A percentile compares a stretch with the other conserved stretches of the same genome.
Conservation (phyloP, 2,888 invertebrate genomes). For the Agonum fuliginosum region DNA sequence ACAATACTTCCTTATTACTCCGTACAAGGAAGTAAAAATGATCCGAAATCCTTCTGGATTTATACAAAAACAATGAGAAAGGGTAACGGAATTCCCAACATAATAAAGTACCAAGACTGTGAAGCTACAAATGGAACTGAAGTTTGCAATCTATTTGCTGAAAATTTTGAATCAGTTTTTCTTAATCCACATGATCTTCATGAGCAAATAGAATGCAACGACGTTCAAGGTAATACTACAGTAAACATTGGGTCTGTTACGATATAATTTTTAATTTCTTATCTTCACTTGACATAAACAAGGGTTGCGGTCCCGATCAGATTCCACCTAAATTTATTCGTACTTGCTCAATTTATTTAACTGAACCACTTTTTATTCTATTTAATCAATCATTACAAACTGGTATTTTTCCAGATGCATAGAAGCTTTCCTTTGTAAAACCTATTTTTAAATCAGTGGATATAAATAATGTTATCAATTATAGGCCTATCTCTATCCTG, state of each 20-base stretch:
- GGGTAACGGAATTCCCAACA: background rate
- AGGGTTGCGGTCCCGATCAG: background rate
- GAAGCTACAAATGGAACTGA: background rate
- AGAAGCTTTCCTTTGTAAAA: background rate
- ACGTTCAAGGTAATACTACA: no score
- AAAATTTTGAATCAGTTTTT: constrained; percentile 16
- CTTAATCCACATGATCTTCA: background rate
- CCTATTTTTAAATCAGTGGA: constrained; percentile 1
- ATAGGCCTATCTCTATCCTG: background rate
- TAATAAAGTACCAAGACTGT: background rate
- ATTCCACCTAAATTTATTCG: constrained; percentile 7
- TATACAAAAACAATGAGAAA: constrained; percentile 27
- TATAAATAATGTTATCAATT: background rate
- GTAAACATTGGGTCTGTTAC: no score
- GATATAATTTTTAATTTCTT: background rate
- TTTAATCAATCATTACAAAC: background rate
- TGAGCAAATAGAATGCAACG: no score
- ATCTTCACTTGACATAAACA: background rate
- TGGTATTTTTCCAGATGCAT: background rate
- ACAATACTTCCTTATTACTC: no score
- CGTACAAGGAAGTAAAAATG: no score
- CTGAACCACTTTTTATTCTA: background rate
- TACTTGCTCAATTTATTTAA: background rate
- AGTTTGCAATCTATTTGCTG: constrained; percentile 1
- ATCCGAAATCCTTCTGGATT: constrained; percentile 6